These are phyloP conservation scores for Siphlonurus alternatus DNA, from an alignment of 2,888 invertebrate species.

Conservation along the genomic window DNA sequence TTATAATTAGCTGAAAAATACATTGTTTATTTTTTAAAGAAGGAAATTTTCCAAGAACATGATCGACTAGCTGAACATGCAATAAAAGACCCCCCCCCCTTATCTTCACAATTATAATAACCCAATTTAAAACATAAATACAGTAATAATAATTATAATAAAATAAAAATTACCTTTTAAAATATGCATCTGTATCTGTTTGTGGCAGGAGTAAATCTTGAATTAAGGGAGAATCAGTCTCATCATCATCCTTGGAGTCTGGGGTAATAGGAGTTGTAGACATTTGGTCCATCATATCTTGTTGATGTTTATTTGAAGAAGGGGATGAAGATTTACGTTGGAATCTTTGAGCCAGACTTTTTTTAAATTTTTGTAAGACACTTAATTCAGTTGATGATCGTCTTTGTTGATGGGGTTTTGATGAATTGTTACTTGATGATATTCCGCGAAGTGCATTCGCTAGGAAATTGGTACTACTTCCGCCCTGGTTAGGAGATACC, in stretches of 20 bases:
- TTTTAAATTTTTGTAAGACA: constrained; percentile 51
- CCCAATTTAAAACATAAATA: constrained; percentile 11
- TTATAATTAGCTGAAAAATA: too few relatives aligned
- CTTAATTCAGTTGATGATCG: constrained; percentile 26
- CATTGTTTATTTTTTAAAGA: too few relatives aligned
- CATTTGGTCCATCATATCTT: too few relatives aligned
- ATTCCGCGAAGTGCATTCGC: neutral
- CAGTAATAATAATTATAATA: neutral
- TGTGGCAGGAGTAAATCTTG: neutral
- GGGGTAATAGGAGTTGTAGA: neutral
- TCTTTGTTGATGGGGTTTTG: too few relatives aligned
- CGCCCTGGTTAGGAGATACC: neutral
- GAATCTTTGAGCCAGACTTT: constrained; percentile 45
- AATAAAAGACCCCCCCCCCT: too few relatives aligned
- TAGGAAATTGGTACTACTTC: neutral
- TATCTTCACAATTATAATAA: too few relatives aligned
- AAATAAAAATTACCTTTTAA: neutral
- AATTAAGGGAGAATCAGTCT: neutral
- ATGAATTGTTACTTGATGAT: too few relatives aligned
- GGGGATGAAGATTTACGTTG: constrained; percentile 20
- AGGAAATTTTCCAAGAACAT: too few relatives aligned
- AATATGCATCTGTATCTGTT: neutral
- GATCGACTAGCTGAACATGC: too few relatives aligned
- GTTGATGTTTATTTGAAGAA: too few relatives aligned
- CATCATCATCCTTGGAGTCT: neutral